These are phyloP conservation scores for Poeciliopsis infans DNA, from an alignment of 2,797 vertebrate species.

Conservation along the genomic window DNA sequence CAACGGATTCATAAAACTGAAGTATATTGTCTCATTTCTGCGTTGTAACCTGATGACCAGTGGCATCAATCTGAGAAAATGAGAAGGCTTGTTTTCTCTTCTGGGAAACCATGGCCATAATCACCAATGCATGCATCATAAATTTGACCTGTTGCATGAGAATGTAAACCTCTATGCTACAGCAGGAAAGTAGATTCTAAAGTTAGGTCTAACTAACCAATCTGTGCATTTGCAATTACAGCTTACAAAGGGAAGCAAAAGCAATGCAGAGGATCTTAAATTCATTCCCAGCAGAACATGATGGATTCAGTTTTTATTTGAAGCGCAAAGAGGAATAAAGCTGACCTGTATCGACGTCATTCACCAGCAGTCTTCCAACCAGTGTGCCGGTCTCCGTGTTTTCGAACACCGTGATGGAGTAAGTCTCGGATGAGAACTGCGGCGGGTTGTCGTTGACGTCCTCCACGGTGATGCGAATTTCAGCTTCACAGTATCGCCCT, in stretches of 20 bases:
- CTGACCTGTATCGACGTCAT: constrained; percentile 88
- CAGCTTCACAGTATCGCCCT: constrained; percentile 89
- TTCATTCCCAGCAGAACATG: neutral
- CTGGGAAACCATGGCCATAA: neutral
- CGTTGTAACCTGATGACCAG: neutral
- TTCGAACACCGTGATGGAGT: constrained; percentile 92
- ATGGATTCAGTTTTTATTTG: neutral
- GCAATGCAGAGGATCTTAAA: neutral
- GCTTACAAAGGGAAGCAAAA: neutral
- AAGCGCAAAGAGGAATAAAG: constrained; percentile 1
- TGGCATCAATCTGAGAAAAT: neutral
- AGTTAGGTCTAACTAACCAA: neutral
- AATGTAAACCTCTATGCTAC: neutral
- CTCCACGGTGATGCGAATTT: constrained; percentile 85
- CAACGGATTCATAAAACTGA: constrained; percentile 8
- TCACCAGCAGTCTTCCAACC: constrained; percentile 90
- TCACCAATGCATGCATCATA: neutral
- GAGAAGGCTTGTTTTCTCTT: neutral
- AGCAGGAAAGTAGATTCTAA: neutral
- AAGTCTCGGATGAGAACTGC: constrained; percentile 87
- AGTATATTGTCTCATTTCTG: neutral
- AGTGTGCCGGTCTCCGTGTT: constrained; percentile 92
- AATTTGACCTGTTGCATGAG: neutral
- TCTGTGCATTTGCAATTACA: neutral
- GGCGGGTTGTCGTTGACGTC: constrained; percentile 95